Evolutionary conservation across 2,888 invertebrate genomes (phyloP).

Genomic region (Synergus japonicus): DNA sequence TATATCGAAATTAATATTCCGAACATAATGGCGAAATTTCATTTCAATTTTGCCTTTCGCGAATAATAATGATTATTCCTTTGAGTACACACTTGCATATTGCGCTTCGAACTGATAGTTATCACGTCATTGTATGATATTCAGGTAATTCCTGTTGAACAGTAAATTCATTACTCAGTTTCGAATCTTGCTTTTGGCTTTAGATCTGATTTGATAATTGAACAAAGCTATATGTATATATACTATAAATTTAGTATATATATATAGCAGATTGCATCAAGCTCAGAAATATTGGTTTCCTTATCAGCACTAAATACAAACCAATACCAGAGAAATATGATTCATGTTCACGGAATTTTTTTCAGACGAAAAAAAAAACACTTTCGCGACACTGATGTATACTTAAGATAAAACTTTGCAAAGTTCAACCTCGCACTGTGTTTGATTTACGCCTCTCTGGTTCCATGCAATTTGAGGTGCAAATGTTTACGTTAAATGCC

Average conservation of each 20-base stretch:
- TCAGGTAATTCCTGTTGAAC: neutral
- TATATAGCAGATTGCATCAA: too few relatives aligned
- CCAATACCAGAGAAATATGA: neutral
- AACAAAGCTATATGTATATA: neutral
- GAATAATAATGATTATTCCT: neutral
- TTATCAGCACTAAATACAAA: neutral
- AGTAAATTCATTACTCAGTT: neutral
- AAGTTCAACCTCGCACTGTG: neutral
- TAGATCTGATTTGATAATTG: neutral
- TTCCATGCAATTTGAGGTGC: neutral
- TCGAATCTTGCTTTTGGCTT: neutral
- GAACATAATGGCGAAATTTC: neutral
- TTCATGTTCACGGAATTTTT: neutral
- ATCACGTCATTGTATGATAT: neutral
- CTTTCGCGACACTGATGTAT: neutral
- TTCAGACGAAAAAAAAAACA: neutral
- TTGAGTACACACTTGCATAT: neutral
- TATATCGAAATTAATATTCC: neutral
- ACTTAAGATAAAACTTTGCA: slow-evolving; percentile 1
- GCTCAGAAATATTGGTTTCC: neutral
- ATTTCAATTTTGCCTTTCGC: neutral
- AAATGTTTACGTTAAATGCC: neutral
- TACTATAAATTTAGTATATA: too few relatives aligned
- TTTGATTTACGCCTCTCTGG: neutral
- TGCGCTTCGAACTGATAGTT: neutral